Evolutionary conservation across 2,797 vertebrate species (phyloP).

Genomic region (Eurystomus glaucurus): DNA sequence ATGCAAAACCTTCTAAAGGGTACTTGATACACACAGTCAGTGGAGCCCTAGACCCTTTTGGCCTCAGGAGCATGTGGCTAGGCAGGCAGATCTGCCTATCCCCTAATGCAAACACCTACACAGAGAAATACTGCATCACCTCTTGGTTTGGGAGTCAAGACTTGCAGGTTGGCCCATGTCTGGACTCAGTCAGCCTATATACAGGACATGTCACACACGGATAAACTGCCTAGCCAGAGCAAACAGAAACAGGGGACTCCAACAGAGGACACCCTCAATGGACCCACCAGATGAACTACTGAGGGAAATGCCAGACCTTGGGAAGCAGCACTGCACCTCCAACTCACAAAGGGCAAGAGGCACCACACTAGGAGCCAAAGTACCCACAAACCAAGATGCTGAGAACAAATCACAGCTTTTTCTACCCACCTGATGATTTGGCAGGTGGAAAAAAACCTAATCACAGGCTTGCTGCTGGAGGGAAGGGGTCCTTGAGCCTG

Average conservation of each 20-base stretch:
- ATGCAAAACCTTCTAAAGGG: not conserved
- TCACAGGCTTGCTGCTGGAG: not conserved
- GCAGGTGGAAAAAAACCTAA: not conserved
- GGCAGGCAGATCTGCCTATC: not conserved
- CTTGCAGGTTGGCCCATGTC: fast-evolving
- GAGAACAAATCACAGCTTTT: not conserved
- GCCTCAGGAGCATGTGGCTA: not conserved
- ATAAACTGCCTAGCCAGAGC: not conserved
- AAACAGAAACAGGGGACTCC: not conserved
- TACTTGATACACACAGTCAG: not conserved
- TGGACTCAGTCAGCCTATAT: fast-evolving
- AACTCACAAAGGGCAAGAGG: not conserved
- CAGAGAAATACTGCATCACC: not conserved
- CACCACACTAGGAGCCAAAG: not conserved
- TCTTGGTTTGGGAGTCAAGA: not conserved
- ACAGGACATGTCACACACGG: not conserved
- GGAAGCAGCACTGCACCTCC: not conserved
- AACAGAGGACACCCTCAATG: not conserved
- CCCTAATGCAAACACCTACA: not conserved
- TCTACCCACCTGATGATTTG: not conserved
- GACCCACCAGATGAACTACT: not conserved
- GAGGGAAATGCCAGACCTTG: not conserved
- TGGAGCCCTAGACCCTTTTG: not conserved
- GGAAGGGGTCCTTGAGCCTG: not conserved
- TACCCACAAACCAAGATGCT: not conserved